Conservation (phyloP, 2,797 vertebrate species). For the Eidolon dupreanum region DNA sequence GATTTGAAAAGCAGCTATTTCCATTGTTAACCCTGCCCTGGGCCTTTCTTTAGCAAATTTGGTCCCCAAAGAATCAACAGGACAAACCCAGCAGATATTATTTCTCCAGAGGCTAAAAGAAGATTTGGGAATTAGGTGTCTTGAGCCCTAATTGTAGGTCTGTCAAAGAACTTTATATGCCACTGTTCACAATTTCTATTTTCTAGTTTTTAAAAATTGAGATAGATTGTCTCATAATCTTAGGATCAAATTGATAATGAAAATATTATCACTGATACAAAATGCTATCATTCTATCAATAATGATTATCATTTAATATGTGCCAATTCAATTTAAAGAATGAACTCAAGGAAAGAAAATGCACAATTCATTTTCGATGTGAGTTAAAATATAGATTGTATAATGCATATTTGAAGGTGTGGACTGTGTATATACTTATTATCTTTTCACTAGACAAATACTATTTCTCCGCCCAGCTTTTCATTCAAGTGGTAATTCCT, state of each 20-base stretch:
- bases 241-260: background rate
- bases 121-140: background rate
- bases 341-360: slow-evolving; percentile 3
- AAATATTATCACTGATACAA: background rate
- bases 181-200: background rate
- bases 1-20: background rate
- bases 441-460: slow-evolving; percentile 2
- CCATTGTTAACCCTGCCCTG: background rate
- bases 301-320: background rate
- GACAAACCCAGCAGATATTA: background rate
- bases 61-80: background rate
- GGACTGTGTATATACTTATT: background rate
- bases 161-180: background rate
- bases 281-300: background rate
- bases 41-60: slow-evolving; percentile 19
- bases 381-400: background rate
- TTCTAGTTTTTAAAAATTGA: slow-evolving; percentile 2
- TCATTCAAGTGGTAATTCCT: slow-evolving; percentile 53
- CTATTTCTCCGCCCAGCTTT: slow-evolving; percentile 49
- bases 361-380: background rate
- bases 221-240: background rate
- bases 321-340: slow-evolving; percentile 24
- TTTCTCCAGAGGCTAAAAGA: background rate
- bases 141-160: background rate
- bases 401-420: background rate